Base-by-base conservation (phyloP, 2,888 invertebrate species). In the Clostera curtula region DNA sequence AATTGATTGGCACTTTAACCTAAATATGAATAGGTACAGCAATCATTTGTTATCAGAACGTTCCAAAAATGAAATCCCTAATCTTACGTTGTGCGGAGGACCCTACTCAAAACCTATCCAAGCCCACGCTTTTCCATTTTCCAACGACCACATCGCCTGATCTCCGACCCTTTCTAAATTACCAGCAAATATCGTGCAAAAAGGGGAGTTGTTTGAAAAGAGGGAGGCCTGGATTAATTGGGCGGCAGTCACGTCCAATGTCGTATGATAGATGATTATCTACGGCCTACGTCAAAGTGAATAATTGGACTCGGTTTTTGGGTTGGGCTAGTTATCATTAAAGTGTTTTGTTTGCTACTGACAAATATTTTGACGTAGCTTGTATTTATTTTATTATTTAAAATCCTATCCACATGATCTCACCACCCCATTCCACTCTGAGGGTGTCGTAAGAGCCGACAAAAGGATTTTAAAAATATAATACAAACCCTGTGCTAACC, bases 231-330 rank as follows among this genome's bases (percentile, higher is more conserved):
- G 27, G 34, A 15, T 45, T 55, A 34, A 42, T 23, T 72, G 74
- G 79, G 28, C 58, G 44, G 50, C 47, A 56, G 44, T 55, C 56
- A 60, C 60, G 58, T 54, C 61, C 66, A 56, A 60, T 65, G 58
- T 71, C 67, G 65, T 70, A 74, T 82, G 80, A 80, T 75, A 79
- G 77, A 80, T 80, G 77, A 80, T 82, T 79, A 82, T 82, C 79
- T 80, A 79, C 68, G 67, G 62, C 50, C 59, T 52, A 69, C 68
- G 80, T 82, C 82, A 79, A 77, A 79, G 73, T 82, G 82, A 82
- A 82, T 82, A 80, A 82, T 82, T 80, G 77, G 70, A 67, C 50
- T 40, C 41, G 49, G 50, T 52, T 62, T 63, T 55, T 45, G 52
- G 61, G 52, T 54, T 46, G 44, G 49, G 57, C 45, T 56, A 51